Evolutionary conservation across 2,888 invertebrate genomes (phyloP).

Genomic region (Nebria salina): DNA sequence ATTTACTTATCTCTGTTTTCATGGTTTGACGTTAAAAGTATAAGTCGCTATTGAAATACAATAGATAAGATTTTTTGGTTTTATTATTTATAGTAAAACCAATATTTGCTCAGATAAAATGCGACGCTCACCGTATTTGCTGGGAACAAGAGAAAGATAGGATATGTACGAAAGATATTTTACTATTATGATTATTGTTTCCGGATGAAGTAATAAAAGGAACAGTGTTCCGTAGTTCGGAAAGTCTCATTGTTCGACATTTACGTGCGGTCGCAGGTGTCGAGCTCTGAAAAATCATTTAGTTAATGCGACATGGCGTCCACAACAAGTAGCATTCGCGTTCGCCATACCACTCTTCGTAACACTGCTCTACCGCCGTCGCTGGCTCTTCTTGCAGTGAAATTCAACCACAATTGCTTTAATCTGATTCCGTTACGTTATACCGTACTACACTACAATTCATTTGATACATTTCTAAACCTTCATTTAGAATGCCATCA

Average conservation of each 20-base stretch:
- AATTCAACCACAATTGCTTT: constrained; percentile 33
- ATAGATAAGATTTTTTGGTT: background rate
- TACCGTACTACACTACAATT: background rate
- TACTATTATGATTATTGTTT: background rate
- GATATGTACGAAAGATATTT: background rate
- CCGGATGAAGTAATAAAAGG: background rate
- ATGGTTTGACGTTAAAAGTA: no score
- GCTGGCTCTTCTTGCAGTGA: constrained; percentile 5
- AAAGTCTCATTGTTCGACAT: constrained; percentile 1
- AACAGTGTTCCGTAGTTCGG: background rate
- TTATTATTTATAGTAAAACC: background rate
- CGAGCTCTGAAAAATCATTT: constrained; percentile 38
- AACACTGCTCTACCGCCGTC: background rate
- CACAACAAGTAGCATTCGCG: constrained; percentile 10
- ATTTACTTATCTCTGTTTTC: no score
- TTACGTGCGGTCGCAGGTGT: constrained; percentile 40
- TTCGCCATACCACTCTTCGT: background rate
- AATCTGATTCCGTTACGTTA: constrained; percentile 21
- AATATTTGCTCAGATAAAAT: background rate
- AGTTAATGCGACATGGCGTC: constrained; percentile 27
- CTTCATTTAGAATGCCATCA: constrained; percentile 11
- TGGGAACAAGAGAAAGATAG: background rate
- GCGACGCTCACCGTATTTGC: background rate
- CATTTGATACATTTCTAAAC: background rate
- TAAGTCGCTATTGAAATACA: background rate